Base-by-base conservation (phyloP, 1,140 invertebrate species). In the Gonatopus flavifemur region DNA sequence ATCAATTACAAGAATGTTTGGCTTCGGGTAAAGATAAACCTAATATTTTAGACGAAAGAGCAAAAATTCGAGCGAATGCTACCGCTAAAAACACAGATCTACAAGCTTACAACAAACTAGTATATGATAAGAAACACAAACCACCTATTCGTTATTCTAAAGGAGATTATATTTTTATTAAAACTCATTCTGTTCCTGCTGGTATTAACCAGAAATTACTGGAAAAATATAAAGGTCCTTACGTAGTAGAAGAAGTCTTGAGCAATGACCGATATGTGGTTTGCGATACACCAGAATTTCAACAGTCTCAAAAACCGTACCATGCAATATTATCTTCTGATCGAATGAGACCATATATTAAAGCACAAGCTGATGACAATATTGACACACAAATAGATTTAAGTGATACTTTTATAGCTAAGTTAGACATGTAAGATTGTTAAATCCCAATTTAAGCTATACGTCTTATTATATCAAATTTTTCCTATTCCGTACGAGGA, bases 371-470 rank as follows among this genome's bases (percentile, higher is more conserved):
- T n/a, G n/a, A n/a, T n/a, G 16, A 38, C 44, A 9, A 8, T 18
- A 15, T 3, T 16, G 15, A 35, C 25, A 47, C 32, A 38, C 19
- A 31, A 38, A 47, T 38, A 47, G 35, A 15, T 22, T 5, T 19
- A 6, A 10, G 39, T 21, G 20, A 15, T n/a, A n/a, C n/a, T n/a
- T n/a, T n/a, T n/a, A n/a, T n/a, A n/a, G n/a, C n/a, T n/a, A n/a
- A n/a, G n/a, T 25, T 36, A 46, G 21, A 46, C 28, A 25, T 37
- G 22, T 46, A 25, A 46, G 38, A 46, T 37, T 28, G 36, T 28
- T 22, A 46, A 16, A n/a, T 31, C 16, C 12, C 15, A 9, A 31
- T 43, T 30, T n/a, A n/a, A n/a, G n/a, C n/a, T n/a, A n/a, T n/a
- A n/a, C n/a, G n/a, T n/a, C n/a, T n/a, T n/a, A n/a, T n/a, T n/a